A percentile compares a stretch with the other conserved stretches of the same genome.
These are phyloP conservation scores for Acanthisitta chloris DNA, from an alignment of 2,113 vertebrate species.

Conservation along the genomic window DNA sequence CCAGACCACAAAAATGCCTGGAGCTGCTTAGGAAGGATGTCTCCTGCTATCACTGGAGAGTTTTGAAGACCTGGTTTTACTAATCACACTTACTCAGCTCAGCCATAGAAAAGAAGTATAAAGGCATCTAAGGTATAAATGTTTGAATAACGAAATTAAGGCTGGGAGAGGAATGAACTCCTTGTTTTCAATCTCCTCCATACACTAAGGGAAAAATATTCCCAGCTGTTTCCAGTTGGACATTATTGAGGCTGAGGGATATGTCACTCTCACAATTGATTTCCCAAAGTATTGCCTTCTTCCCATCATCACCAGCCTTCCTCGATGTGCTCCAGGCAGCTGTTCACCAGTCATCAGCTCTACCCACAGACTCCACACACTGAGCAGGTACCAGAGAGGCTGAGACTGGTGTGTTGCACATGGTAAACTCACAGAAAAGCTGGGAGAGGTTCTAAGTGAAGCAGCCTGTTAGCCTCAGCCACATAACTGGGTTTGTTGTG, in stretches of 20 bases:
- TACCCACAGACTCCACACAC: background rate
- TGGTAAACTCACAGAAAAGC: background rate
- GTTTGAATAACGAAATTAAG: background rate
- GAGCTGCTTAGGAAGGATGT: background rate
- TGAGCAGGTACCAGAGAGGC: background rate
- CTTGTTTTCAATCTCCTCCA: background rate
- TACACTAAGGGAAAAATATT: background rate
- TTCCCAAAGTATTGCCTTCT: background rate
- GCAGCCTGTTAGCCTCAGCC: background rate
- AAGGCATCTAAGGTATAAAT: background rate
- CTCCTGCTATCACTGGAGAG: background rate
- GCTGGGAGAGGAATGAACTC: background rate
- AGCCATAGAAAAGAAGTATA: background rate
- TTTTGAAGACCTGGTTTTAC: background rate
- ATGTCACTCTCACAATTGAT: background rate
- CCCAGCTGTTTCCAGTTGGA: background rate
- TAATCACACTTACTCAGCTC: background rate
- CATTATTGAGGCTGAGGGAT: background rate
- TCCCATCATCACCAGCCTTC: background rate
- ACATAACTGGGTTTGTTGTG: background rate
- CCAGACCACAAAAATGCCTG: background rate
- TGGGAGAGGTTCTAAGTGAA: background rate
- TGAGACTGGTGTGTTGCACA: accelerated
- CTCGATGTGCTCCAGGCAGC: background rate
- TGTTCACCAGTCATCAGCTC: background rate